Evolutionary conservation across 2,888 invertebrate genomes (phyloP).

Genomic region (Elysia crispata): DNA sequence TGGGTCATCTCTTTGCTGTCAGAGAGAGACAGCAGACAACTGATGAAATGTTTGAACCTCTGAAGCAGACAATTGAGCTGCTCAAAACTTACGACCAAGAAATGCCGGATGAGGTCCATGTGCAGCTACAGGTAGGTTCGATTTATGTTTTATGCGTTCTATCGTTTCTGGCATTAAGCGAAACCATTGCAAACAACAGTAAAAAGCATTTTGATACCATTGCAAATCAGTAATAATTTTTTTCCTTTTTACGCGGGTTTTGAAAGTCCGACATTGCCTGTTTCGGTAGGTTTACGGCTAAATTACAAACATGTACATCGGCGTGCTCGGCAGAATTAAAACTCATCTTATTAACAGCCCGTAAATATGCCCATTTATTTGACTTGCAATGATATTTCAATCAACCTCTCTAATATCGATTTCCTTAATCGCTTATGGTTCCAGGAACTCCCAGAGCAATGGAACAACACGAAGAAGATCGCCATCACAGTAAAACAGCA

Average conservation of each 20-base stretch:
- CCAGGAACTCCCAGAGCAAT: conserved; percentile 95
- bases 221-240: not conserved
- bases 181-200: no score
- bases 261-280: no score
- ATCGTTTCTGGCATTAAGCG: no score
- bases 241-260: no score
- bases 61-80: conserved; percentile 94
- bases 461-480: conserved; percentile 95
- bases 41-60: conserved; percentile 96
- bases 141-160: no score
- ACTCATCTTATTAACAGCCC: no score
- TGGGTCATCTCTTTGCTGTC: conserved; percentile 94
- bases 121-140: conserved; percentile 78
- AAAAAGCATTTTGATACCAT: not conserved
- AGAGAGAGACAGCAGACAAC: conserved; percentile 92
- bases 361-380: no score
- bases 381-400: no score
- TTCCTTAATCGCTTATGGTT: not conserved
- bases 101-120: conserved; percentile 96
- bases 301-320: no score
- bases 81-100: conserved; percentile 97
- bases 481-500: conserved; percentile 94
- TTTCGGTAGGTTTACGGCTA: no score
- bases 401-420: no score
- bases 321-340: no score